Conservation (phyloP, 1,140 invertebrate genomes). For the Archegozetes longisetosus region DNA sequence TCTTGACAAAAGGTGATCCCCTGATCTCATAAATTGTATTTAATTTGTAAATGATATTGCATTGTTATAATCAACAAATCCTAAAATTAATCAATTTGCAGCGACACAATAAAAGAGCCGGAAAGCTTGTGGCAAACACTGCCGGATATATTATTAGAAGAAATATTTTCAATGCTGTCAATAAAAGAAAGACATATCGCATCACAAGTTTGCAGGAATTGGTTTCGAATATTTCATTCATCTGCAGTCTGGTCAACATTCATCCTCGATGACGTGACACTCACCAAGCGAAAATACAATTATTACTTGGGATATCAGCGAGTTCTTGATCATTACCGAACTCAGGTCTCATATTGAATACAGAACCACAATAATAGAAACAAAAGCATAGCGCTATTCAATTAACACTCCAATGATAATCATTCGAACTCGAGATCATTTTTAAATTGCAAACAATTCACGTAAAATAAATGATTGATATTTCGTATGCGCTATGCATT, state of each 20-base stretch:
- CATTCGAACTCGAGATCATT: too few relatives aligned
- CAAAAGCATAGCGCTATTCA: too few relatives aligned
- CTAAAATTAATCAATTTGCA: too few relatives aligned
- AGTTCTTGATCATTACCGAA: conserved; percentile 53
- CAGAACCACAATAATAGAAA: too few relatives aligned
- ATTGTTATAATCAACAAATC: too few relatives aligned
- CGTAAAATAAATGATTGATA: too few relatives aligned
- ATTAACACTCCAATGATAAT: too few relatives aligned
- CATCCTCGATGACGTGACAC: conserved; percentile 47
- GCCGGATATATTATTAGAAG: conserved; percentile 57
- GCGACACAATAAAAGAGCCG: background rate
- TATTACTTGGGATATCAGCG: conserved; percentile 68
- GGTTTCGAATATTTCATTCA: conserved; percentile 45
- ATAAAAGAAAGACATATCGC: conserved; percentile 53
- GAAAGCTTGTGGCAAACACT: conserved; percentile 42
- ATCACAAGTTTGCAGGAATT: conserved; percentile 34
- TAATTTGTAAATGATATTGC: too few relatives aligned
- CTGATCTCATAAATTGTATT: too few relatives aligned
- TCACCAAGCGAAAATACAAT: conserved; percentile 57
- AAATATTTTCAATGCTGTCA: conserved; percentile 51
- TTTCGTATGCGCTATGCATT: too few relatives aligned
- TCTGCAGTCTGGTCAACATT: conserved; percentile 56
- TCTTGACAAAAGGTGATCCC: too few relatives aligned
- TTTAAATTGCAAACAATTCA: too few relatives aligned
- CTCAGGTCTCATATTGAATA: conserved; percentile 31